Evolutionary conservation across 64 coral and sea anemone genomes (phyloP).

Genomic region (Catalaphyllia jardinei): DNA sequence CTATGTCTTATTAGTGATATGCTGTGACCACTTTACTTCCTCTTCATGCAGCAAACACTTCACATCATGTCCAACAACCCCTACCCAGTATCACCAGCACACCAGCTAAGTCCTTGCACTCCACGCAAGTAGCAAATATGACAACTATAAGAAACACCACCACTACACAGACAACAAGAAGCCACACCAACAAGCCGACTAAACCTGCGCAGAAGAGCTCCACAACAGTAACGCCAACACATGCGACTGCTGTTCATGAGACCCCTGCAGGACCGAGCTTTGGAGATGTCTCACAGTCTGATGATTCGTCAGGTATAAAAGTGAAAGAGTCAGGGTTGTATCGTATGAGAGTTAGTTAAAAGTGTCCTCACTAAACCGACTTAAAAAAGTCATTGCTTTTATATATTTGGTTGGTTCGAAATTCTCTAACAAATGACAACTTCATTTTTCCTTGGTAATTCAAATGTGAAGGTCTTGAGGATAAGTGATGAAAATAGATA

Average conservation of each 20-base stretch:
- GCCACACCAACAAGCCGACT: not conserved
- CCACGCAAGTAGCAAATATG: not conserved
- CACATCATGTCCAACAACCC: not conserved
- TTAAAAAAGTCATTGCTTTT: too few relatives aligned
- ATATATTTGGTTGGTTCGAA: too few relatives aligned
- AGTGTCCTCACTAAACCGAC: too few relatives aligned
- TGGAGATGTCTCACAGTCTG: constrained; percentile 22
- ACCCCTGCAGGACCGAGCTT: constrained; percentile 5
- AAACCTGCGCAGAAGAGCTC: not conserved
- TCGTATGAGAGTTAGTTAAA: too few relatives aligned
- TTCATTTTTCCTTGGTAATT: too few relatives aligned
- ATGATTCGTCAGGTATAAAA: constrained; percentile 26
- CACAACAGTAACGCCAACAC: not conserved
- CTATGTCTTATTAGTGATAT: too few relatives aligned
- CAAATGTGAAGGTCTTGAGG: too few relatives aligned
- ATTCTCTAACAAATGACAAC: too few relatives aligned
- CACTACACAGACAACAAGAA: not conserved
- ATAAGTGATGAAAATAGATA: too few relatives aligned
- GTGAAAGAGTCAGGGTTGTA: too few relatives aligned
- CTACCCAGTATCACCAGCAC: not conserved
- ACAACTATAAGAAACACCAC: not conserved
- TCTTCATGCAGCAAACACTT: not conserved
- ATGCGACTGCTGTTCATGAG: not conserved
- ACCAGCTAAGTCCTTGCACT: not conserved
- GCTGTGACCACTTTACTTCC: not conserved